These are phyloP conservation scores for Uropsilus gracilis DNA, from an alignment of 2,113 vertebrate species.

Conservation along the genomic window DNA sequence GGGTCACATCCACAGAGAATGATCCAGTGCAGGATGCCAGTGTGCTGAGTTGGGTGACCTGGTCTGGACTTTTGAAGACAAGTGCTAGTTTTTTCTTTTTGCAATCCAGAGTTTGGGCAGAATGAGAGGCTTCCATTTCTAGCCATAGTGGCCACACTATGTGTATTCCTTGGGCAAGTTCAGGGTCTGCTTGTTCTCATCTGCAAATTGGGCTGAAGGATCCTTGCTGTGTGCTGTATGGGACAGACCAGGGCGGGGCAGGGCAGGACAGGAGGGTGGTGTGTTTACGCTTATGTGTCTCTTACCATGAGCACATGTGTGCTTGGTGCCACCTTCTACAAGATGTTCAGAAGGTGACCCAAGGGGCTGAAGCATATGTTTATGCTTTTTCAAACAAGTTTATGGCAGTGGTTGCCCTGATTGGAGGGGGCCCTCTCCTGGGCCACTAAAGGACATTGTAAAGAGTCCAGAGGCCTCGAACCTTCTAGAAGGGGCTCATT, in stretches of 20 bases:
- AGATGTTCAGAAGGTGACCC: neutral
- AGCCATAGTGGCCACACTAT: neutral
- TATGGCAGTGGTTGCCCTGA: neutral
- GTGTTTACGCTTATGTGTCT: rapidly evolving
- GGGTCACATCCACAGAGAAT: too few species aligned
- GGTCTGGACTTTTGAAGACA: neutral
- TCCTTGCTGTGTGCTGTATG: neutral
- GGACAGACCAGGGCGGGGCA: rapidly evolving
- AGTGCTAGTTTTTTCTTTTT: neutral
- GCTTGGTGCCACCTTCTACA: neutral
- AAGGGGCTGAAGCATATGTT: rapidly evolving
- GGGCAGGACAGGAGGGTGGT: rapidly evolving
- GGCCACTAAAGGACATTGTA: neutral
- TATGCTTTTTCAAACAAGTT: too few species aligned
- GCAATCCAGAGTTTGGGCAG: neutral
- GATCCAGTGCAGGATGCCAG: neutral
- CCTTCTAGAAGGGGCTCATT: neutral
- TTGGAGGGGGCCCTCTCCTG: neutral
- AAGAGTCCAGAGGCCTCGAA: neutral
- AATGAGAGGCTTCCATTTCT: neutral
- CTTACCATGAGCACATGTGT: rapidly evolving
- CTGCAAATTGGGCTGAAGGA: neutral
- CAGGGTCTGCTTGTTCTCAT: neutral
- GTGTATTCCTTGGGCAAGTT: neutral
- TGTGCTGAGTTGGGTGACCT: neutral